Evolutionary conservation across 2,113 vertebrate genomes (phyloP), one percentile per base, ranked within the genome.

Genomic region (Menidia beryllina): DNA sequence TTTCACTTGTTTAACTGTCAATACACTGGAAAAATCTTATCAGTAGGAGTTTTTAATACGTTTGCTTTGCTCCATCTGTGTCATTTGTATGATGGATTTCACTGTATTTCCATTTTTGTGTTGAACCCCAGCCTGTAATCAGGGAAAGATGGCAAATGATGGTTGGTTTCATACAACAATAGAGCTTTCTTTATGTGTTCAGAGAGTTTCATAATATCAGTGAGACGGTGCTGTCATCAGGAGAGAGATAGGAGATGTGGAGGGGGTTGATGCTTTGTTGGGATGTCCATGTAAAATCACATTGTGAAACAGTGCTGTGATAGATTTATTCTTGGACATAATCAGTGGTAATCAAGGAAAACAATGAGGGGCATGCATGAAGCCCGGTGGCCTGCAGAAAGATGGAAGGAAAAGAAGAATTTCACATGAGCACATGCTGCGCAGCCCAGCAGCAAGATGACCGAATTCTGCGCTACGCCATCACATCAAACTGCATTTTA

Each of bases 271-370:
- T 25, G 52, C 53, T 81, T 72, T 78, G 63, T 60, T 19, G 48
- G 64, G 59, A 80, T 65, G 72, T 78, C 78, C 13, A 4, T 47
- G 57, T 75, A 73, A 81, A 83, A 83, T 83, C 63, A 72, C 48
- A 45, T 38, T 51, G 52, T 26, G 45, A 54, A 51, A 45, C 68
- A 81, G 21, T 51, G 27, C 68, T 15, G 25, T 61, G 71, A 70
- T 74, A 75, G 74, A 71, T 78, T 79, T 79, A 84, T 76, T 66
- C 69, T 0, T 7, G n/a, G 72, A 74, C 54, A 51, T 70, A 77
- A 88, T 89, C 81, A 62, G 47, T 34, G 17, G 50, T 62, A 83
- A 87, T 87, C 75, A 79, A 59, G 58, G 30, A 38, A 83, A 83
- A 78, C 27, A 68, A 72, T 71, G 36, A 79, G 64, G 64, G 63